Percentiles rank a stretch among this genome's conserved stretches.
Evolutionary conservation across 2,113 vertebrate genomes (phyloP).

Genomic region (Ochotona princeps): DNA sequence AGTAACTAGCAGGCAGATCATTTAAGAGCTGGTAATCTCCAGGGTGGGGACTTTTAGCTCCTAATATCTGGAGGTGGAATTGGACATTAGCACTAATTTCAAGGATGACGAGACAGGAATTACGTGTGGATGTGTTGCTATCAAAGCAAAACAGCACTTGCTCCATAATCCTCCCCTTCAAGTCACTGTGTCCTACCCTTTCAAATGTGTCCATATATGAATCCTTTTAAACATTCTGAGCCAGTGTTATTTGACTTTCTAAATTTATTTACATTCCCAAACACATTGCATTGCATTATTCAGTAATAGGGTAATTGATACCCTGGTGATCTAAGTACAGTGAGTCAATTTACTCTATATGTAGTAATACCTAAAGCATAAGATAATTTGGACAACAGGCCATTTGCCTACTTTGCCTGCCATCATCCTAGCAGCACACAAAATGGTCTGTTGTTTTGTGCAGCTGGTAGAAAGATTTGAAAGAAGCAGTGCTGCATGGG

Average conservation of each 20-base stretch:
- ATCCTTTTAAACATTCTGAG: background rate
- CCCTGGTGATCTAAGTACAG: conserved; percentile 21
- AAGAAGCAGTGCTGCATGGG: background rate
- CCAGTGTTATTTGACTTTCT: background rate
- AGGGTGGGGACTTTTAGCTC: background rate
- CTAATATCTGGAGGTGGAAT: background rate
- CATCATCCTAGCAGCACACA: background rate
- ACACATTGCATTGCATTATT: background rate
- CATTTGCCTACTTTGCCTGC: background rate
- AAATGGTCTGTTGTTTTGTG: conserved; percentile 25
- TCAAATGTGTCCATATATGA: conserved; percentile 12
- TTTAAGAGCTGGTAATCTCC: background rate
- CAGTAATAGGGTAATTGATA: background rate
- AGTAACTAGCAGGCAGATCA: background rate
- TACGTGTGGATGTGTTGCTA: background rate
- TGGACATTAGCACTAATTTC: background rate
- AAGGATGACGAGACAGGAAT: background rate
- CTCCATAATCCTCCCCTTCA: background rate
- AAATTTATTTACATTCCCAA: background rate
- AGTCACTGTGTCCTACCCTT: background rate
- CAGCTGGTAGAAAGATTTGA: background rate
- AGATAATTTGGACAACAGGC: background rate
- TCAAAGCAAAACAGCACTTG: conserved; percentile 32
- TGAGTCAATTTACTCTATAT: conserved; percentile 22
- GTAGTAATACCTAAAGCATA: conserved; percentile 38